phyloP scores from a whole-genome alignment of 1,140 invertebrate genomes.

The Tetranychus urticae region DNA sequence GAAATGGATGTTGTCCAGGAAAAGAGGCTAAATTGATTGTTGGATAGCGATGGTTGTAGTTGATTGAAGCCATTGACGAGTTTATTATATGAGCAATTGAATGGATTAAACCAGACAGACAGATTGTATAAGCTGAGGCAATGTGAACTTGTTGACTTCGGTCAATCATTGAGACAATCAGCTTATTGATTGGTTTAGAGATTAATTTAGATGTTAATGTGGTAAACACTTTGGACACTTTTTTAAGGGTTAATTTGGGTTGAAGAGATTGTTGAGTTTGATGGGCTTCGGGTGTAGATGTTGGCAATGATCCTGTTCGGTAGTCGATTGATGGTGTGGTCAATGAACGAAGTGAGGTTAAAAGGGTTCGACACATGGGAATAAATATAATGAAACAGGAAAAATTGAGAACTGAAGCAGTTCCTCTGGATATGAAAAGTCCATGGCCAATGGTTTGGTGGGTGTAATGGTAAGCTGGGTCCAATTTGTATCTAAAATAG shows the following conservation, averaged over 20 bases:
- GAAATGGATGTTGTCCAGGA: background rate
- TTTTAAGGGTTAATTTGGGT: no score
- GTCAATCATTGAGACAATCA: background rate
- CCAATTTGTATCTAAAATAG: background rate
- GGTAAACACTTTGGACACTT: no score
- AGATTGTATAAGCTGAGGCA: background rate
- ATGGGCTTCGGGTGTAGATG: no score
- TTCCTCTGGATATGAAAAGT: slow-evolving; percentile 12
- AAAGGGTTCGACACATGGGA: slow-evolving; percentile 10
- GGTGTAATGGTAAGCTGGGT: background rate
- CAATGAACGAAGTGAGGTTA: background rate
- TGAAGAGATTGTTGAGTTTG: no score
- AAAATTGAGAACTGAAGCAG: slow-evolving; percentile 12
- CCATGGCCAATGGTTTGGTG: slow-evolving; percentile 1
- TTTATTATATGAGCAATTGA: slow-evolving; percentile 9
- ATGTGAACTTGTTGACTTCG: background rate
- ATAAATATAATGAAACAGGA: slow-evolving; percentile 12
- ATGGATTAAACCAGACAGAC: background rate
- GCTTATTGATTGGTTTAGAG: no score
- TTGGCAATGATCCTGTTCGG: background rate
- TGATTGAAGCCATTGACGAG: slow-evolving; percentile 7
- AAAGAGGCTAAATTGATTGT: slow-evolving; percentile 7
- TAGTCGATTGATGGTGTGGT: background rate
- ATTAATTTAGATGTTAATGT: no score
- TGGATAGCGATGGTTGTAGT: slow-evolving; percentile 6